Evolutionary conservation across 2,113 vertebrate species (phyloP).

Genomic region (Indicator indicator): DNA sequence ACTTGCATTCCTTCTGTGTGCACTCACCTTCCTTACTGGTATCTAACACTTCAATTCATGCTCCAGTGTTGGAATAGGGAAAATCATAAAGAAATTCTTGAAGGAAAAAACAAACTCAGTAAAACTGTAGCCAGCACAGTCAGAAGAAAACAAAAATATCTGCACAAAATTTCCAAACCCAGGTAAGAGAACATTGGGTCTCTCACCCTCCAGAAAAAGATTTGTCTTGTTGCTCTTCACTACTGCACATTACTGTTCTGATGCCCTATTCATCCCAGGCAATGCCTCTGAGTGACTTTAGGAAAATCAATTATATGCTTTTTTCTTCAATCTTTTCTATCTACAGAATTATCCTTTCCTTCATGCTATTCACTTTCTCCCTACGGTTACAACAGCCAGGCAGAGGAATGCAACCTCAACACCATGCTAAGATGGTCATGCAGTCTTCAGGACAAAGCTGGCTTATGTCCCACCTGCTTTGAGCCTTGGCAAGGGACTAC

Average conservation of each 20-base stretch:
- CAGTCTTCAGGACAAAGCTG: background rate
- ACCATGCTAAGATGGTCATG: accelerated
- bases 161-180: background rate
- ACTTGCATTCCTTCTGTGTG: background rate
- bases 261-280: background rate
- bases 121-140: background rate
- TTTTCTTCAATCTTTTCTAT: background rate
- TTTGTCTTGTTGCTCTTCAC: background rate
- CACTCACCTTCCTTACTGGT: background rate
- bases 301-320: background rate
- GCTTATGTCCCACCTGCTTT: background rate
- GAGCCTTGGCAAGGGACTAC: background rate
- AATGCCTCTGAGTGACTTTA: background rate
- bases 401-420: background rate
- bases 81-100: background rate
- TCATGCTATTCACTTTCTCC: background rate
- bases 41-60: background rate
- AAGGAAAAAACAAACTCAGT: background rate
- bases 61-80: background rate
- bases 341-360: background rate
- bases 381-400: background rate
- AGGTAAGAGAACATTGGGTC: background rate
- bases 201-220: background rate
- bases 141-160: background rate
- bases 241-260: background rate